Conservation (phyloP, 2,113 vertebrate species). For the Menura novaehollandiae region DNA sequence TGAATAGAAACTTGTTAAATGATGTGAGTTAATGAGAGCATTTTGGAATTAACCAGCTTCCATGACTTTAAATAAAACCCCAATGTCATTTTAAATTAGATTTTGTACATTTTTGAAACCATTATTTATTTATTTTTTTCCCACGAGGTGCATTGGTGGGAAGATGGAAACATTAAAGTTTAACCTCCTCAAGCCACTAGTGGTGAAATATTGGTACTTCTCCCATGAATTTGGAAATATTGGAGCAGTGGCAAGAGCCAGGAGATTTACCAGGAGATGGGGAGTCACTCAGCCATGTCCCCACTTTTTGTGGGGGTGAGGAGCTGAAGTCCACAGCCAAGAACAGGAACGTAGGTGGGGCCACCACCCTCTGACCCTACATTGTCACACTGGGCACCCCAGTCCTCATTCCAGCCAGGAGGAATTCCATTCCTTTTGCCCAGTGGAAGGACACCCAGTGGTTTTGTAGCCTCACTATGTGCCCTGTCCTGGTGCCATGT, state of each 20-base stretch:
- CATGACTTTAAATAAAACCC: constrained; percentile 67
- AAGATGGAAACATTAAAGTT: not conserved
- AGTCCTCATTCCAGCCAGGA: not conserved
- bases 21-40: constrained; percentile 68
- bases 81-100: constrained; percentile 69
- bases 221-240: not conserved
- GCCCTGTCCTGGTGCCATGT: accelerated
- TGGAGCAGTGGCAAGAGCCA: not conserved
- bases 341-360: accelerated
- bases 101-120: constrained; percentile 53
- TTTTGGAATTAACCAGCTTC: constrained; percentile 70
- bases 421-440: not conserved
- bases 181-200: not conserved
- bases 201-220: not conserved
- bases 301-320: not conserved
- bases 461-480: not conserved
- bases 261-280: not conserved
- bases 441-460: accelerated
- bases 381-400: accelerated
- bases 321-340: not conserved
- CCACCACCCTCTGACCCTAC: not conserved
- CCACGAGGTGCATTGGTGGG: not conserved
- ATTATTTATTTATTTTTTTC: constrained; percentile 27
- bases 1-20: constrained; percentile 69
- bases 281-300: not conserved